A percentile compares a stretch with the other conserved stretches of the same genome.
Evolutionary conservation across 2,888 invertebrate genomes (phyloP).

Genomic region (Hesperia comma): DNA sequence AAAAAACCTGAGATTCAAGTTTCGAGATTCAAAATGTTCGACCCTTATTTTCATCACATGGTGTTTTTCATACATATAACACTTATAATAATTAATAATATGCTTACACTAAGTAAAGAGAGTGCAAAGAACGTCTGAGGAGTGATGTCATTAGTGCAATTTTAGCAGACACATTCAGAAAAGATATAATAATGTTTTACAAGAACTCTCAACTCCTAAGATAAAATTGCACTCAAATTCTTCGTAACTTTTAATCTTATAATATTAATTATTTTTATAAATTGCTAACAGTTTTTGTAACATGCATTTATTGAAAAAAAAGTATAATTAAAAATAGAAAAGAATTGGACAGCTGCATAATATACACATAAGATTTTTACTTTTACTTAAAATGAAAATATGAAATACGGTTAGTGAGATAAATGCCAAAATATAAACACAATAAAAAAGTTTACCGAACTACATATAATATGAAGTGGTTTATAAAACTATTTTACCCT

Average conservation of each 20-base stretch:
- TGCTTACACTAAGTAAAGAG: constrained; percentile 38
- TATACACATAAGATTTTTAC: constrained; percentile 39
- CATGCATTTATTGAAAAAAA: constrained; percentile 23
- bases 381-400: constrained; percentile 38
- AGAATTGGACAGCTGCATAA: constrained; percentile 28
- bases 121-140: constrained; percentile 41
- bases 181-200: constrained; percentile 65
- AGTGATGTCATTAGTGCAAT: constrained; percentile 38
- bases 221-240: constrained; percentile 64
- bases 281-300: constrained; percentile 32
- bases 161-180: constrained; percentile 43
- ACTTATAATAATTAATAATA: constrained; percentile 59
- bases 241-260: constrained; percentile 42
- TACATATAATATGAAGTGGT: constrained; percentile 44
- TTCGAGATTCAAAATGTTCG: constrained; percentile 52
- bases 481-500: constrained; percentile 45
- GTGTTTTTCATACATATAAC: constrained; percentile 56
- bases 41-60: constrained; percentile 80
- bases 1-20: constrained; percentile 36
- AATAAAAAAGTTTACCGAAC: constrained; percentile 43
- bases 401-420: constrained; percentile 39
- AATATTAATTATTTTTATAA: constrained; percentile 38
- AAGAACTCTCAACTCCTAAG: constrained; percentile 46
- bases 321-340: constrained; percentile 34
- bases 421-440: constrained; percentile 50